These are phyloP conservation scores for Pardosa pseudoannulata DNA, from an alignment of 2,888 invertebrate genomes.

Conservation along the genomic window DNA sequence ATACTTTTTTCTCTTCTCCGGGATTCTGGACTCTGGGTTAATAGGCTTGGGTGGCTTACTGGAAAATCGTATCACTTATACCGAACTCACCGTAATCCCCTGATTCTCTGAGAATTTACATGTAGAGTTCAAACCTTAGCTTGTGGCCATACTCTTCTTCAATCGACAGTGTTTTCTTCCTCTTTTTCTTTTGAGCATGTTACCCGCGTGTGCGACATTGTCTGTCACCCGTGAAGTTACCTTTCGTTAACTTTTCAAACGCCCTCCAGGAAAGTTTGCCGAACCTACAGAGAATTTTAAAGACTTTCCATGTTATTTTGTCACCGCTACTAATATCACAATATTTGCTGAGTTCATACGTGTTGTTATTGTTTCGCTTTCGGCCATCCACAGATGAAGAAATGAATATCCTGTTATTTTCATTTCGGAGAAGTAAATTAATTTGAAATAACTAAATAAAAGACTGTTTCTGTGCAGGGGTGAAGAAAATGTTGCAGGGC, in stretches of 20 bases:
- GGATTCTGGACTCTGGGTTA: conserved; percentile 40
- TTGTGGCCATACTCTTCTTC: neutral
- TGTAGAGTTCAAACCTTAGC: neutral
- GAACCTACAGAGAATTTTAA: neutral
- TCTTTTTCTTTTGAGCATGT: neutral
- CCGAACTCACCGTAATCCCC: neutral
- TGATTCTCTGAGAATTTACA: neutral
- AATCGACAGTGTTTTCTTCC: neutral
- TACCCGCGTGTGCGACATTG: neutral
- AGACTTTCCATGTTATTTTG: neutral
- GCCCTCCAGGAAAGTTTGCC: neutral
- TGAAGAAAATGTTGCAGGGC: too few species aligned
- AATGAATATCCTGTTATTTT: too few species aligned
- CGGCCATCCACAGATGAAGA: too few species aligned
- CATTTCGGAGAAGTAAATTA: too few species aligned
- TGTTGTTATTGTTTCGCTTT: too few species aligned
- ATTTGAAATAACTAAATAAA: too few species aligned
- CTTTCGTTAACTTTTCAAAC: neutral
- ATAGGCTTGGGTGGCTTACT: conserved; percentile 29
- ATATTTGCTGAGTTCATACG: too few species aligned
- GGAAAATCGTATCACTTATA: neutral
- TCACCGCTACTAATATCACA: too few species aligned
- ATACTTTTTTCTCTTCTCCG: neutral
- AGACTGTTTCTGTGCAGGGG: too few species aligned
- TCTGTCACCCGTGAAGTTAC: neutral